A percentile compares a stretch with the other conserved stretches of the same genome.
Evolutionary conservation across 2,888 invertebrate genomes (phyloP).

Genomic region (Molanna angustata): DNA sequence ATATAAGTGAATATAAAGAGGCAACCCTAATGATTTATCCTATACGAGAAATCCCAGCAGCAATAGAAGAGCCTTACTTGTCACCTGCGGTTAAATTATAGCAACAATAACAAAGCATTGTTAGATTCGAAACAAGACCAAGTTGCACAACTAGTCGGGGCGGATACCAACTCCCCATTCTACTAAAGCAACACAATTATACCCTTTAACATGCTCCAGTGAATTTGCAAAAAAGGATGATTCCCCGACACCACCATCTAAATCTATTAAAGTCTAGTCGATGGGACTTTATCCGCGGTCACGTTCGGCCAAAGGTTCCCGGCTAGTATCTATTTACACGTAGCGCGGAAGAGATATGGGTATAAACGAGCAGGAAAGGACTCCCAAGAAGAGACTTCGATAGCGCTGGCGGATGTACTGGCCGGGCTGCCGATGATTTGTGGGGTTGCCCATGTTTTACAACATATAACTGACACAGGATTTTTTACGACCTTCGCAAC

Average conservation of each 20-base stretch:
- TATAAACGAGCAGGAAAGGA: slow-evolving; percentile 10
- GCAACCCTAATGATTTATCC: too few species aligned
- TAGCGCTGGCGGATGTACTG: slow-evolving; percentile 23
- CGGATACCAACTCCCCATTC: slow-evolving; percentile 11
- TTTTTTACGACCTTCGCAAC: slow-evolving; percentile 1
- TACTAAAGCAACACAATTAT: not conserved
- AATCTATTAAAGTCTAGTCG: too few species aligned
- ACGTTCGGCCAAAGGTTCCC: too few species aligned
- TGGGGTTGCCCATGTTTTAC: slow-evolving; percentile 11
- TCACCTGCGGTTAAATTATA: slow-evolving; percentile 32
- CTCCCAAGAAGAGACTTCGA: slow-evolving; percentile 17
- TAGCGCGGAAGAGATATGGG: not conserved
- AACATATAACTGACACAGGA: too few species aligned
- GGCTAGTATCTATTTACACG: too few species aligned
- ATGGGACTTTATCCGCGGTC: too few species aligned
- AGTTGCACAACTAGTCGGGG: slow-evolving; percentile 23
- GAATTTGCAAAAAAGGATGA: too few species aligned
- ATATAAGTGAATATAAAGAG: too few species aligned
- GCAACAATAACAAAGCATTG: slow-evolving; percentile 30
- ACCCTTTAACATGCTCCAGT: too few species aligned
- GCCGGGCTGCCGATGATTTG: slow-evolving; percentile 25
- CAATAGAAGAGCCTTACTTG: slow-evolving; percentile 18
- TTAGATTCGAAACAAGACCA: slow-evolving; percentile 21
- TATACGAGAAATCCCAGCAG: too few species aligned
- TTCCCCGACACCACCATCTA: too few species aligned